A percentile compares a stretch with the other conserved stretches of the same genome.
Conservation (phyloP, 2,797 vertebrate genomes). For the Simalia tracyae region DNA sequence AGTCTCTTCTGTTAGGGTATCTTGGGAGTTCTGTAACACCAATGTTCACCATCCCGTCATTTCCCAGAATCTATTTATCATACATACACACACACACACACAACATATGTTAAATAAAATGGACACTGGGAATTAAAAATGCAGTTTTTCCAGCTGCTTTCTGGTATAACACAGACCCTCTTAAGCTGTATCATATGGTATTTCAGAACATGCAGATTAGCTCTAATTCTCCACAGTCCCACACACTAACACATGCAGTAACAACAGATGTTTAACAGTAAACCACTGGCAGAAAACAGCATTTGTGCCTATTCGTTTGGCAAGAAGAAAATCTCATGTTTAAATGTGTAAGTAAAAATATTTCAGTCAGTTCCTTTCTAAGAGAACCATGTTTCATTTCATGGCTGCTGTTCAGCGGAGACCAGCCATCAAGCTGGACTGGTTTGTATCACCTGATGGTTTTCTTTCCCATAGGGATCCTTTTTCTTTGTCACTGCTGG, state of each 20-base stretch:
- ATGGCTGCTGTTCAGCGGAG: conserved; percentile 16
- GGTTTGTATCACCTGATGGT: background rate
- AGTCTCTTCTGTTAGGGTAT: background rate
- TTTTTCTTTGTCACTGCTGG: background rate
- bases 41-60: background rate
- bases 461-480: background rate
- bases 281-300: conserved; percentile 41
- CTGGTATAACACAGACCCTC: background rate
- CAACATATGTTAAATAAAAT: background rate
- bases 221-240: background rate
- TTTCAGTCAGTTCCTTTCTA: conserved; percentile 45
- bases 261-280: conserved; percentile 62
- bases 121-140: background rate
- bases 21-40: background rate
- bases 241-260: conserved; percentile 49
- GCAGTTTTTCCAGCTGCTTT: background rate
- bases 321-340: background rate
- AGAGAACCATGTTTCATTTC: conserved; percentile 46
- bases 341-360: background rate
- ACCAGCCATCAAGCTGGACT: background rate
- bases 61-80: background rate
- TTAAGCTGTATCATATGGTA: background rate
- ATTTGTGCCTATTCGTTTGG: conserved; percentile 46
- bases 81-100: background rate
- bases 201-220: background rate